These are phyloP conservation scores for Zelleria hepariella DNA, from an alignment of 2,888 invertebrate species.

Conservation along the genomic window DNA sequence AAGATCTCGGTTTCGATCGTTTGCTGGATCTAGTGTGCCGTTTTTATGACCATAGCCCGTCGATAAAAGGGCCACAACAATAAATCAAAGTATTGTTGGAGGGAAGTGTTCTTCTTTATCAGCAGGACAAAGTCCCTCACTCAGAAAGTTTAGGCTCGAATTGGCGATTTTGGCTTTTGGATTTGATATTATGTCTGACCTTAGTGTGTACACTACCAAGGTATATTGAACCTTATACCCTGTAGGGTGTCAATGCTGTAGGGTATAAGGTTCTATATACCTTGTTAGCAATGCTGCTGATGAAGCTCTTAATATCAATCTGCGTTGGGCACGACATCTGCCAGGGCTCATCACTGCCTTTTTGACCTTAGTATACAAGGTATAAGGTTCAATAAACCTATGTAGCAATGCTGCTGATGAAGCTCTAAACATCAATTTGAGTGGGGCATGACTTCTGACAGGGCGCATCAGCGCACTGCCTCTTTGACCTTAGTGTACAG, in stretches of 20 bases:
- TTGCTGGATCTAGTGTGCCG: too few species aligned
- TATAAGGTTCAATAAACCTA: constrained; percentile 75
- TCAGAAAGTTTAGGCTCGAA: too few species aligned
- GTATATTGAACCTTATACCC: constrained; percentile 40
- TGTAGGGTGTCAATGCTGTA: too few species aligned
- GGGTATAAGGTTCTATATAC: constrained; percentile 40
- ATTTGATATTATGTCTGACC: constrained; percentile 97
- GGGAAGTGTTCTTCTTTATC: too few species aligned
- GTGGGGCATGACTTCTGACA: constrained; percentile 99
- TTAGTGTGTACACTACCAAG: constrained; percentile 95
- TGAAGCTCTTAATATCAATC: constrained; percentile 96
- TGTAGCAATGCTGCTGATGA: constrained; percentile 96
- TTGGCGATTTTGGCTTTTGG: too few species aligned
- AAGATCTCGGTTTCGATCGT: too few species aligned
- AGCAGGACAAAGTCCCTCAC: too few species aligned
- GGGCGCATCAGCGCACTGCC: constrained; percentile 96
- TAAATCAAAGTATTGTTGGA: too few species aligned
- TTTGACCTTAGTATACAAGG: not conserved
- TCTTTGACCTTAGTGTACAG: too few species aligned
- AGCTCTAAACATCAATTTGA: constrained; percentile 95
- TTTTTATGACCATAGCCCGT: too few species aligned
- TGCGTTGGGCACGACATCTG: constrained; percentile 52
- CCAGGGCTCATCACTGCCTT: not conserved
- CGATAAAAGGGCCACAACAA: too few species aligned
- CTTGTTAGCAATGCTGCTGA: constrained; percentile 96